phyloP scores from a whole-genome alignment of 1,140 invertebrate species.

The Chironomus tepperi region DNA sequence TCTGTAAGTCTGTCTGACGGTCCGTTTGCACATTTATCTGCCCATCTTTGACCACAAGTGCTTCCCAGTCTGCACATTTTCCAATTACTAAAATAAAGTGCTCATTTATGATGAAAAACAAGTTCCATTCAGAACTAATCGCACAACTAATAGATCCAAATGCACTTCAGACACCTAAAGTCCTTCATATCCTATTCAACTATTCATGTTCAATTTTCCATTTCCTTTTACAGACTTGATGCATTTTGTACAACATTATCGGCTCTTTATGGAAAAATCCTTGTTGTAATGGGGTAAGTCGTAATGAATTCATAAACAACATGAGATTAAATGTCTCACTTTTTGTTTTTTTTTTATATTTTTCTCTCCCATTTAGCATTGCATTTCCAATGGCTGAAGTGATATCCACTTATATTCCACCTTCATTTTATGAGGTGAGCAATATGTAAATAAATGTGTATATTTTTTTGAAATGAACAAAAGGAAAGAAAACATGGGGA shows the following conservation, averaged over 20 bases:
- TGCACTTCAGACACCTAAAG: no score
- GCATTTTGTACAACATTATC: constrained; percentile 61
- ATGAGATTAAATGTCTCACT: constrained; percentile 29
- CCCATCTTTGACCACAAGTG: no score
- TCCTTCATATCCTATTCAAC: no score
- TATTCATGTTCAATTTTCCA: no score
- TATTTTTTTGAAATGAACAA: background rate
- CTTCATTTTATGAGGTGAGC: constrained; percentile 77
- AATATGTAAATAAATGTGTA: constrained; percentile 19
- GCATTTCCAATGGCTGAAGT: constrained; percentile 90
- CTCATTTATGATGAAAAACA: no score
- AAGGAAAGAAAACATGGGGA: background rate
- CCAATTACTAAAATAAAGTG: no score
- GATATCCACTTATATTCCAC: constrained; percentile 83
- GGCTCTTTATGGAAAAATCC: constrained; percentile 84
- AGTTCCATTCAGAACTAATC: no score
- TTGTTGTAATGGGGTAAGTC: constrained; percentile 75
- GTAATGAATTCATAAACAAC: background rate
- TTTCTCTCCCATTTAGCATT: constrained; percentile 35
- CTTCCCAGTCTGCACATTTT: no score
- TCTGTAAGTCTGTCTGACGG: no score
- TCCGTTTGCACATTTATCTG: no score
- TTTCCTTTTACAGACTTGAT: constrained; percentile 32
- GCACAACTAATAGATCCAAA: no score
- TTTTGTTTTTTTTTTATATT: background rate